These are phyloP conservation scores for Pipistrellus kuhlii DNA, from an alignment of 2,797 vertebrate genomes.

Conservation along the genomic window DNA sequence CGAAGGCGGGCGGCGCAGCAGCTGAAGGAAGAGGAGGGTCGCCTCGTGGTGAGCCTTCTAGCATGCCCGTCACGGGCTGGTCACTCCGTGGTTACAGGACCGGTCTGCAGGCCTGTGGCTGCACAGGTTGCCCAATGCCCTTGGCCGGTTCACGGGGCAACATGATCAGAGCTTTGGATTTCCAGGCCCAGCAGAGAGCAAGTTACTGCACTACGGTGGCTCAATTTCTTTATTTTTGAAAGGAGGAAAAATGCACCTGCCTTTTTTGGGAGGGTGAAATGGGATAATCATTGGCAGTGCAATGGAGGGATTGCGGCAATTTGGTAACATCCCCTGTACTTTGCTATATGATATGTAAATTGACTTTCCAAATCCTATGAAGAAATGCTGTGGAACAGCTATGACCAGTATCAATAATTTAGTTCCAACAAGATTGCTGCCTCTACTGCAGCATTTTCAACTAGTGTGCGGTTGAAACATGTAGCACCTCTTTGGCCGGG, in stretches of 20 bases:
- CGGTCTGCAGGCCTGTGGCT: no score
- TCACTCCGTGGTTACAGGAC: rapidly evolving
- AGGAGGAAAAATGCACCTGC: not conserved
- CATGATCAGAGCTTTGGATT: not conserved
- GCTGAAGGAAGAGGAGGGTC: slow-evolving; percentile 90
- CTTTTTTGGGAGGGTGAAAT: not conserved
- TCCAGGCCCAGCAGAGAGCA: not conserved
- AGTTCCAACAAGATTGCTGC: not conserved
- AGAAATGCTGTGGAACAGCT: not conserved
- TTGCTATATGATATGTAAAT: not conserved
- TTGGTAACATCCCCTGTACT: not conserved
- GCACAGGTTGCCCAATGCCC: not conserved
- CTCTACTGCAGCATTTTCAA: not conserved
- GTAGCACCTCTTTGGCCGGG: not conserved
- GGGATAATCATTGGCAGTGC: not conserved
- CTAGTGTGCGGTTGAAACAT: not conserved
- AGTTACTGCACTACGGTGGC: not conserved
- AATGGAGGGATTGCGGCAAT: not conserved
- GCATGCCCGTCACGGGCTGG: rapidly evolving
- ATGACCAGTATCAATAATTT: not conserved
- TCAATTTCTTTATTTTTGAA: not conserved
- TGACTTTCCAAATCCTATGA: not conserved
- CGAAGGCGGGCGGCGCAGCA: slow-evolving; percentile 79
- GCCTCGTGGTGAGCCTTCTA: slow-evolving; percentile 87
- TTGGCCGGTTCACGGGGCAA: not conserved